Conservation (phyloP, 2,113 vertebrate genomes). For the Rhizomys pruinosus region DNA sequence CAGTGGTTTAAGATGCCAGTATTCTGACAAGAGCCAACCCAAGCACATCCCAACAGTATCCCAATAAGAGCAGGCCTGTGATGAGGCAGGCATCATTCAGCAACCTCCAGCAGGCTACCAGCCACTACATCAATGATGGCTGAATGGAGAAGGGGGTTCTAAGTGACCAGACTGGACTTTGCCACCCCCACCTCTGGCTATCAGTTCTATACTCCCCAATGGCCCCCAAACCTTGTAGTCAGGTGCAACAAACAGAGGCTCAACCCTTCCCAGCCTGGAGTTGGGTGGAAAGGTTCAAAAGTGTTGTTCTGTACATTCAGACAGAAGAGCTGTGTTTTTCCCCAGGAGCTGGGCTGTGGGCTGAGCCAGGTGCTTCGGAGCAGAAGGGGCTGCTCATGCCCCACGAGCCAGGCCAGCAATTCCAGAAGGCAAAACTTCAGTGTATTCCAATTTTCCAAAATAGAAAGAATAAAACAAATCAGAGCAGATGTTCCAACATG, state of each 20-base stretch:
- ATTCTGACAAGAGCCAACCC: neutral
- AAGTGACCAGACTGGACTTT: rapidly evolving
- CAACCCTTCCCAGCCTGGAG: neutral
- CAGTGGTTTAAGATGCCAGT: neutral
- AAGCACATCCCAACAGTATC: neutral
- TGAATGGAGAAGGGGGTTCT: rapidly evolving
- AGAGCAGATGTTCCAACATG: slow-evolving; percentile 81
- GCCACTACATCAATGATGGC: no score
- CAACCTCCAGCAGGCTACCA: neutral
- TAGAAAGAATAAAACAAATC: slow-evolving; percentile 82
- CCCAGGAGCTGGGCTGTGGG: slow-evolving; percentile 61
- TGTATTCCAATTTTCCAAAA: slow-evolving; percentile 75
- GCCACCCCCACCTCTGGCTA: neutral
- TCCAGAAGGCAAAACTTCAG: slow-evolving; percentile 78
- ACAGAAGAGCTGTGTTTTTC: neutral
- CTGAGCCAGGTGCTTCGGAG: slow-evolving; percentile 68
- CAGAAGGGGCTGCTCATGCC: slow-evolving; percentile 63
- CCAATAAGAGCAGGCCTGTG: neutral
- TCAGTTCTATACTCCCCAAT: neutral
- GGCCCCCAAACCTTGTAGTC: neutral
- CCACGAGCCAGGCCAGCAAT: slow-evolving; percentile 36
- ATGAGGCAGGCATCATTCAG: neutral
- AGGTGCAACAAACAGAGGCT: neutral
- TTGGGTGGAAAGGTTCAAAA: neutral
- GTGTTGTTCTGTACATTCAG: neutral